Conservation (phyloP, 1,140 invertebrate species). For the Hypsibius dujardini region DNA sequence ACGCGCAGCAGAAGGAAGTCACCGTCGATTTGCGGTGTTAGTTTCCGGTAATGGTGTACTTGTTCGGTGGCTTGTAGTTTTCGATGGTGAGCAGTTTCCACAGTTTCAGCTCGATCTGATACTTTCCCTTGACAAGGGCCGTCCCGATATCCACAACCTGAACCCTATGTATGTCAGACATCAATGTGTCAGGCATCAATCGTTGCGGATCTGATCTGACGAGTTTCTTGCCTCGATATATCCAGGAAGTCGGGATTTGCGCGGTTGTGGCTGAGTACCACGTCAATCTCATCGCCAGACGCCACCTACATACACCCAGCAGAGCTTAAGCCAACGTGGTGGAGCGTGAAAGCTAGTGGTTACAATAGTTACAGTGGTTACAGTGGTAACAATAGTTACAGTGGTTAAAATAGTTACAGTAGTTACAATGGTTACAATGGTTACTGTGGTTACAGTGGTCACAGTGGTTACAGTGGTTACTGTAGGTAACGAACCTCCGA, state of each 20-base stretch:
- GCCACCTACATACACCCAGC: slow-evolving; percentile 29
- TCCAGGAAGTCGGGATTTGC: slow-evolving; percentile 43
- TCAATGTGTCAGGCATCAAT: too few relatives aligned
- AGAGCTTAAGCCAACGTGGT: too few relatives aligned
- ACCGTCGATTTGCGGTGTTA: background rate
- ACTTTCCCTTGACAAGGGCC: slow-evolving; percentile 12
- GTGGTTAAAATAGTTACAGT: too few relatives aligned
- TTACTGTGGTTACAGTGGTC: too few relatives aligned
- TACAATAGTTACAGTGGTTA: too few relatives aligned
- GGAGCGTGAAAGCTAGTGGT: too few relatives aligned
- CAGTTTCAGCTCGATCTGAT: slow-evolving; percentile 18
- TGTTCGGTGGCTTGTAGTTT: slow-evolving; percentile 22
- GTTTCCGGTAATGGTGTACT: slow-evolving; percentile 13
- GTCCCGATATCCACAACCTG: slow-evolving; percentile 31
- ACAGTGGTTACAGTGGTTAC: too few relatives aligned
- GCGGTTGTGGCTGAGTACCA: slow-evolving; percentile 40
- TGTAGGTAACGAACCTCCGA: slow-evolving; percentile 31
- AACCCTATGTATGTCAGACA: slow-evolving; percentile 29
- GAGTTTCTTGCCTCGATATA: slow-evolving; percentile 31
- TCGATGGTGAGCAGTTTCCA: slow-evolving; percentile 18
- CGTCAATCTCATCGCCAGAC: slow-evolving; percentile 46
- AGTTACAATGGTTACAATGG: too few relatives aligned
- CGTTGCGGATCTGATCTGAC: too few relatives aligned
- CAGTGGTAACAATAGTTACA: too few relatives aligned
- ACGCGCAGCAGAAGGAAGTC: too few relatives aligned